Percentiles rank a stretch among this genome's conserved stretches.
phyloP scores from a whole-genome alignment of 2,888 invertebrate species.

The Xestobium rufovillosum region DNA sequence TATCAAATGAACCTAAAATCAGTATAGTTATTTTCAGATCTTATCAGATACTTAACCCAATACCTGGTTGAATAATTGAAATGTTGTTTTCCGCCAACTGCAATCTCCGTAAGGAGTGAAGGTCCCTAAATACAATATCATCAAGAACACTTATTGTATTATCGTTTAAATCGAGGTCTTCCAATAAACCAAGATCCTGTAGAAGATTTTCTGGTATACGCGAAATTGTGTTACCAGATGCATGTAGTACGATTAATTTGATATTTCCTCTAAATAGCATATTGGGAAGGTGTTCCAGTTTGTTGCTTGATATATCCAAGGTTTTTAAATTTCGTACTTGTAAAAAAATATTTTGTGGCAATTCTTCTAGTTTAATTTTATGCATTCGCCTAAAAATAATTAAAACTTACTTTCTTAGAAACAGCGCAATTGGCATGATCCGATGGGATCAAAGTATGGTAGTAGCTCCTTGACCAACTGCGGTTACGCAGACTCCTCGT shows the following conservation, averaged over 20 bases:
- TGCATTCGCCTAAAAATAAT: conserved; percentile 53
- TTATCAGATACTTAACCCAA: too few species aligned
- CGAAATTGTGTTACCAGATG: conserved; percentile 58
- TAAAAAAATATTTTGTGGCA: conserved; percentile 51
- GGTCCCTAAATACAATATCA: conserved; percentile 48
- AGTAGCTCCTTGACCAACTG: too few species aligned
- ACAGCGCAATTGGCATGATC: too few species aligned
- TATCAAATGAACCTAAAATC: conserved; percentile 48
- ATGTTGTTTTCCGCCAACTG: conserved; percentile 65
- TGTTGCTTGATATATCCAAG: conserved; percentile 61
- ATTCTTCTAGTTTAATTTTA: conserved; percentile 57
- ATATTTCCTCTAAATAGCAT: conserved; percentile 52
- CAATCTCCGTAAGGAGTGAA: conserved; percentile 53
- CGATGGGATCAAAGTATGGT: too few species aligned
- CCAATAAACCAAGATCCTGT: conserved; percentile 49
- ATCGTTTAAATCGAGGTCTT: conserved; percentile 62
- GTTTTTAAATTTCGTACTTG: conserved; percentile 56
- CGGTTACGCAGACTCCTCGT: too few species aligned
- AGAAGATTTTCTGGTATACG: conserved; percentile 54
- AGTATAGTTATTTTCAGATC: too few species aligned
- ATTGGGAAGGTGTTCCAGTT: conserved; percentile 50
- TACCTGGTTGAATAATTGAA: conserved; percentile 49
- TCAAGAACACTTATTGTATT: conserved; percentile 57
- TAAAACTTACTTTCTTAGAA: conserved; percentile 4
- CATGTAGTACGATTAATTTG: conserved; percentile 54